Conservation (phyloP, 2,888 invertebrate genomes). For the Apotomis betuletana region DNA sequence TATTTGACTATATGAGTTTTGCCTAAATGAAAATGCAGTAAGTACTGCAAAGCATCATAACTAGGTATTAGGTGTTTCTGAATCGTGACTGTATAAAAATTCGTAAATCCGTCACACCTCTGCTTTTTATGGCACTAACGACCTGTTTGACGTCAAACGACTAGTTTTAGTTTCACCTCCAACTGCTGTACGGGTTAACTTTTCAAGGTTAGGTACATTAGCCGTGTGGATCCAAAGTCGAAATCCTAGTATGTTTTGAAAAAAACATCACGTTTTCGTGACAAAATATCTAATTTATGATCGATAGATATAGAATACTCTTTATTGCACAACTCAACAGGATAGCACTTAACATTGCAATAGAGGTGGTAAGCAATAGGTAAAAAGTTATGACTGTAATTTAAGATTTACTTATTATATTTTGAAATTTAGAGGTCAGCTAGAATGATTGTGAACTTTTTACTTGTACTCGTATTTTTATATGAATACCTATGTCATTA, state of each 20-base stretch:
- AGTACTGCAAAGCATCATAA: too few relatives aligned
- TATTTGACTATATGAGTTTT: too few relatives aligned
- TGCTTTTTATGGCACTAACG: neutral
- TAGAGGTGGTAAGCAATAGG: too few relatives aligned
- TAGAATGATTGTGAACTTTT: too few relatives aligned
- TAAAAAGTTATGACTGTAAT: neutral
- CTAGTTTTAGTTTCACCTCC: constrained; percentile 3
- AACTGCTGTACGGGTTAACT: constrained; percentile 2
- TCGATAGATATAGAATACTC: too few relatives aligned
- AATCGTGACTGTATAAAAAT: neutral
- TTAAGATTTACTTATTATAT: neutral
- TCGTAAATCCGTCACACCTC: neutral
- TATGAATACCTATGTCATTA: too few relatives aligned
- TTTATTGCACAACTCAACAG: too few relatives aligned
- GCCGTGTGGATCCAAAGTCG: neutral
- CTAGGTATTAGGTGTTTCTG: neutral
- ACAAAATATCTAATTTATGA: neutral
- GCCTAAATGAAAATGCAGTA: too few relatives aligned
- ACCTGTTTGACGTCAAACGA: constrained; percentile 7
- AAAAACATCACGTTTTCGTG: neutral
- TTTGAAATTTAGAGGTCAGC: too few relatives aligned
- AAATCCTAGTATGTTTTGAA: neutral
- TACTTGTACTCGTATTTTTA: too few relatives aligned
- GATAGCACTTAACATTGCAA: too few relatives aligned
- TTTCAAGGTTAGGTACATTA: constrained; percentile 2